These are phyloP conservation scores for Scaptomyza polygonia DNA, from an alignment of 2,888 invertebrate genomes.

Conservation along the genomic window DNA sequence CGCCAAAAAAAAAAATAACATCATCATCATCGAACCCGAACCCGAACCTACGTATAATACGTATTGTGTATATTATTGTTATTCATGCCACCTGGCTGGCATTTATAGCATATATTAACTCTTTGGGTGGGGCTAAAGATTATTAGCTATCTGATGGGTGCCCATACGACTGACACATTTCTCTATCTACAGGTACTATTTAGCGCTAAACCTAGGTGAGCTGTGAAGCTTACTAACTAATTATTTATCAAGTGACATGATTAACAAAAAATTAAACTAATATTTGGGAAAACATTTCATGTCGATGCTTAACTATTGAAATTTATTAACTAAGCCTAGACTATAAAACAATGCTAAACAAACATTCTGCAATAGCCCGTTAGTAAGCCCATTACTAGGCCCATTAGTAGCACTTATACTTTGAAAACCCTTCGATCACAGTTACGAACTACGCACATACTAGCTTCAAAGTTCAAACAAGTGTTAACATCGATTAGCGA, in stretches of 20 bases:
- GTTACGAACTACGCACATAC: no score
- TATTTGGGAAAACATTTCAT: no score
- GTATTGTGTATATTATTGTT: constrained; percentile 6
- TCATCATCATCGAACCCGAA: no score
- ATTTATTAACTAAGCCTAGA: no score
- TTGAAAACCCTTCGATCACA: no score
- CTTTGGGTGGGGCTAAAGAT: constrained; percentile 24
- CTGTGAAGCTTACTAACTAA: constrained; percentile 42
- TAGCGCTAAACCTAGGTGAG: constrained; percentile 47
- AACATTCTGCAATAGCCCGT: no score
- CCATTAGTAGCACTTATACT: no score
- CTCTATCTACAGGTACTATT: constrained; percentile 22
- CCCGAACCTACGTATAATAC: neutral
- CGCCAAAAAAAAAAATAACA: no score
- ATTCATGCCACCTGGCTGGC: neutral
- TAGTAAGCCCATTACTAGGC: no score
- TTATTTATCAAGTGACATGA: constrained; percentile 46
- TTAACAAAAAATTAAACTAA: neutral
- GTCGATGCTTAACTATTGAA: no score
- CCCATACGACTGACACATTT: constrained; percentile 37
- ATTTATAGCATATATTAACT: neutral
- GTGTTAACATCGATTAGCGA: constrained; percentile 26
- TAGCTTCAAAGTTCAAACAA: neutral
- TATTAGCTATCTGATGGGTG: constrained; percentile 33
- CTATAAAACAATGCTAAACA: no score